Percentiles rank a stretch among this genome's conserved stretches.
These are phyloP conservation scores for Phymatocera aterrima DNA, from an alignment of 2,888 invertebrate species.

Conservation along the genomic window DNA sequence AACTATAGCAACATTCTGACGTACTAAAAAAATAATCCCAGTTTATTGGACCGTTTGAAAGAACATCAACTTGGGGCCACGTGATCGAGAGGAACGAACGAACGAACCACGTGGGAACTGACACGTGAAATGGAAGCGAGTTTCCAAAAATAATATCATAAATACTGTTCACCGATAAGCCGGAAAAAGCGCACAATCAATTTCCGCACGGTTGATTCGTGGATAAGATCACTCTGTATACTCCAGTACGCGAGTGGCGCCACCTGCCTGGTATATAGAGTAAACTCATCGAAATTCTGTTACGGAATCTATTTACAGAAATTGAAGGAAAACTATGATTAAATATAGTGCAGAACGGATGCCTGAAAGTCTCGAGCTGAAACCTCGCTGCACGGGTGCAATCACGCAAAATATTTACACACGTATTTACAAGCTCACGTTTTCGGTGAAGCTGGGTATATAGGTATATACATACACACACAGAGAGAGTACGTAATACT, in stretches of 20 bases:
- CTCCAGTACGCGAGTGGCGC: slow-evolving; percentile 16
- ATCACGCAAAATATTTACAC: not conserved
- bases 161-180: slow-evolving; percentile 23
- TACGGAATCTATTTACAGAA: slow-evolving; percentile 36
- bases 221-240: slow-evolving; percentile 25
- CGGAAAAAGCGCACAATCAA: slow-evolving; percentile 19
- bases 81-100: slow-evolving; percentile 4
- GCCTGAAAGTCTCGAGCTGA: not conserved
- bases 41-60: slow-evolving; percentile 25
- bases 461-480: not conserved
- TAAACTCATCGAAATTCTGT: slow-evolving; percentile 8
- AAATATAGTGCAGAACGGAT: slow-evolving; percentile 26
- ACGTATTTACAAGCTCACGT: not conserved
- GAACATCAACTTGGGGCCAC: slow-evolving; percentile 2
- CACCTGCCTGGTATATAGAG: not conserved
- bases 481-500: not conserved
- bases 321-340: slow-evolving; percentile 26
- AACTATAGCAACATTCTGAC: not conserved
- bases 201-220: slow-evolving; percentile 34
- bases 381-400: slow-evolving; percentile 10
- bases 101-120: slow-evolving; percentile 28
- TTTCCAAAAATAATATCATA: slow-evolving; percentile 50
- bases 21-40: slow-evolving; percentile 14
- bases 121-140: slow-evolving; percentile 30
- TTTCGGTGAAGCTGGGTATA: too few species aligned